A percentile compares a stretch with the other conserved stretches of the same genome.
phyloP scores from a whole-genome alignment of 2,113 vertebrate genomes.

The Petaurus breviceps region DNA sequence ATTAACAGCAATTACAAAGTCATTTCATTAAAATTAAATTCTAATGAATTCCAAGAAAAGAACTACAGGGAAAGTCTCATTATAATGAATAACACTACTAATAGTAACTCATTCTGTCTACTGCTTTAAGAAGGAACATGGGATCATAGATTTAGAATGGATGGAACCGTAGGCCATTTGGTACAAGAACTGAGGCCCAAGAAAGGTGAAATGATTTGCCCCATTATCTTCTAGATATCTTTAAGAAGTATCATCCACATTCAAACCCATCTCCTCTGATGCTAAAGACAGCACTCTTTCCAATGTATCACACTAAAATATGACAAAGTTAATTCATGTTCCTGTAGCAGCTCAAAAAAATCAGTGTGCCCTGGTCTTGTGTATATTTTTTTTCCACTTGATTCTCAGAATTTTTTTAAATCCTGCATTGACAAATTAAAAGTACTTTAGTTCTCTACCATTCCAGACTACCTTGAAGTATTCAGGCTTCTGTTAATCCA shows the following conservation, averaged over 20 bases:
- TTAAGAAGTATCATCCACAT: too few relatives aligned
- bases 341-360: background rate
- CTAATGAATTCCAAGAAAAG: constrained; percentile 31
- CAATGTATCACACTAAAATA: background rate
- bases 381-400: background rate
- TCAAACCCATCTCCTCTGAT: background rate
- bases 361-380: background rate
- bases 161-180: background rate
- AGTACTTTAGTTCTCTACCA: background rate
- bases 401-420: background rate
- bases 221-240: background rate
- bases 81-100: background rate
- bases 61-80: constrained; percentile 18
- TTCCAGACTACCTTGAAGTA: background rate
- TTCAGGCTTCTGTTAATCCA: background rate
- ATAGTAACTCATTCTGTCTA: background rate
- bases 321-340: background rate
- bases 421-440: background rate
- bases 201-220: background rate
- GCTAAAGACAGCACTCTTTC: background rate
- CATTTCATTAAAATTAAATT: constrained; percentile 57
- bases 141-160: background rate
- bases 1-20: background rate
- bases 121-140: background rate
- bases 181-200: too few relatives aligned